Evolutionary conservation across 2,797 vertebrate genomes (phyloP).

Genomic region (Anabacerthia variegaticeps): DNA sequence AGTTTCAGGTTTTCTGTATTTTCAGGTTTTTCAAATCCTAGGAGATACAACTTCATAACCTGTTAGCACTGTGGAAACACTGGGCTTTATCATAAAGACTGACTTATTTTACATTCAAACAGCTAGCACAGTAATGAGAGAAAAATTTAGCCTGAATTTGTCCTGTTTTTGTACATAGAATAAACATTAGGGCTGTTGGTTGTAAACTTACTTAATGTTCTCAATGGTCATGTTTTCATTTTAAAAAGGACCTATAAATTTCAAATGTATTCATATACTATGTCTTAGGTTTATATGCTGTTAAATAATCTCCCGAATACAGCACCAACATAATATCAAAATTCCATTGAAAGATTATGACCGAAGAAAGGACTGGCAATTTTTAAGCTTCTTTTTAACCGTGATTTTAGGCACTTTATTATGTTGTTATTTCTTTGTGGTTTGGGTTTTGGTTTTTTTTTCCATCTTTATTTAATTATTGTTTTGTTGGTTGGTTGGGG

Average conservation of each 20-base stretch:
- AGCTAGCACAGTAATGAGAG: conserved; percentile 10
- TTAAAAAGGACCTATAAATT: not conserved
- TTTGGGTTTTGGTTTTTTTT: not conserved
- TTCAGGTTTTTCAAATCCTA: not conserved
- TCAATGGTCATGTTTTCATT: conserved; percentile 1
- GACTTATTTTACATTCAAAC: conserved; percentile 22
- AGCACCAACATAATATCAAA: not conserved
- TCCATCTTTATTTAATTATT: not conserved
- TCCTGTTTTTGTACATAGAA: not conserved
- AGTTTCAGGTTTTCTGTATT: not conserved
- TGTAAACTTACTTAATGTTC: conserved; percentile 19
- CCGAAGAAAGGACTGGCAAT: not conserved
- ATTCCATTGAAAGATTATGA: not conserved
- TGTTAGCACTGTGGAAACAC: not conserved
- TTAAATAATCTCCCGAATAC: not conserved
- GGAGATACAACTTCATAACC: conserved; percentile 18
- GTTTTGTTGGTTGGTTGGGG: not conserved
- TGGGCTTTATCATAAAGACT: conserved; percentile 16
- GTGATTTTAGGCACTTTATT: too few relatives aligned
- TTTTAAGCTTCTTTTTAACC: not conserved
- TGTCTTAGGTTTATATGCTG: too few relatives aligned
- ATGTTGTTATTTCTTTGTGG: too few relatives aligned
- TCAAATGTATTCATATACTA: not conserved
- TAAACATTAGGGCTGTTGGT: not conserved
- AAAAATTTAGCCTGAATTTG: conserved; percentile 3